phyloP scores from a whole-genome alignment of 2,797 vertebrate genomes.

The Cryptoblepharus egeriae region DNA sequence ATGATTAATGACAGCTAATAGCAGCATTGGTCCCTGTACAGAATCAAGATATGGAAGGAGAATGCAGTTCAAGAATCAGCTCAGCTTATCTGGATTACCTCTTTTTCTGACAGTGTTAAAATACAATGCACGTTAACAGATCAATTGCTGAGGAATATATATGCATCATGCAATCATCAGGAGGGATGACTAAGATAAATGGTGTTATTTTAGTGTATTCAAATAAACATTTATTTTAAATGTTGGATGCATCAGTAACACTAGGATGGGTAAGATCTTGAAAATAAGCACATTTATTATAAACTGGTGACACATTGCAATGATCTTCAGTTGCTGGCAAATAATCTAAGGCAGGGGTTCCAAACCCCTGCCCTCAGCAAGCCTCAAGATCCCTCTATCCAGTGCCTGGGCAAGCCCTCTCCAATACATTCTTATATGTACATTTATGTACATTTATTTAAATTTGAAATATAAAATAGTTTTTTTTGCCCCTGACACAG shows the following conservation, averaged over 20 bases:
- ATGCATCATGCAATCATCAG: slow-evolving; percentile 8
- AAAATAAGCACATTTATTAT: slow-evolving; percentile 2
- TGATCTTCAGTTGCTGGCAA: slow-evolving; percentile 15
- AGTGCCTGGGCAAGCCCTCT: too few species aligned
- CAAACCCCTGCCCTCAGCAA: too few species aligned
- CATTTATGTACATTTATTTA: too few species aligned
- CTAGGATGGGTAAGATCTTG: neutral
- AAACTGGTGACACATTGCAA: neutral
- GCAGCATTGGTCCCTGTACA: neutral
- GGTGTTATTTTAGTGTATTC: slow-evolving; percentile 17
- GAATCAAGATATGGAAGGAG: neutral
- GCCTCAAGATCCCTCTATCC: too few species aligned
- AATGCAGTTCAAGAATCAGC: neutral
- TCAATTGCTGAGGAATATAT: fast-evolving
- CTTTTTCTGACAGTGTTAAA: slow-evolving; percentile 10
- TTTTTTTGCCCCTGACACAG: too few species aligned
- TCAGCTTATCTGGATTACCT: neutral
- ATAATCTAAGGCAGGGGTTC: too few species aligned
- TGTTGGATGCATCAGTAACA: neutral
- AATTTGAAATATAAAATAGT: too few species aligned
- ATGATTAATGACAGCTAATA: fast-evolving
- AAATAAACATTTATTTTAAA: slow-evolving; percentile 44
- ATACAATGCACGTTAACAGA: slow-evolving; percentile 1
- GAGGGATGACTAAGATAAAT: slow-evolving; percentile 28
- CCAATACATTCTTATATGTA: too few species aligned